Conservation (phyloP, 2,113 vertebrate species). For the Prionailurus bengalensis region DNA sequence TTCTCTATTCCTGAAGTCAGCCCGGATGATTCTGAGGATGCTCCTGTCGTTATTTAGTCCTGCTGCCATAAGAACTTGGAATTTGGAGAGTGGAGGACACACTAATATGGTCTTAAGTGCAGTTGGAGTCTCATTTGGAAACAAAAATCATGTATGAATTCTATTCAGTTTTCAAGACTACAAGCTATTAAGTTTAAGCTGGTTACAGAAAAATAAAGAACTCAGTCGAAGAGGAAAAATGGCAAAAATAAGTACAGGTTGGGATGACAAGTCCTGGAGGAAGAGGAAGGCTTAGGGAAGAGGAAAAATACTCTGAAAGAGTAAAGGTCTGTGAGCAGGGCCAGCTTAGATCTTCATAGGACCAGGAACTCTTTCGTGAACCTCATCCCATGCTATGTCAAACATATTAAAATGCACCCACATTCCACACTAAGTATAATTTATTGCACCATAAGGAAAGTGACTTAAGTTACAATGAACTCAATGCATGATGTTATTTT, state of each 20-base stretch:
- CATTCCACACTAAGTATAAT: neutral
- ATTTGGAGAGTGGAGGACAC: neutral
- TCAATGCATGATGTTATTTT: neutral
- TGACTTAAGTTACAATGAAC: neutral
- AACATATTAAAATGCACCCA: neutral
- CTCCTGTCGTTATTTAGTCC: neutral
- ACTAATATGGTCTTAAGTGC: neutral
- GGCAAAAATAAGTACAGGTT: neutral
- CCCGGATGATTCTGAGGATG: neutral
- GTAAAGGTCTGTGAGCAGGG: neutral
- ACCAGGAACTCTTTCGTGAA: neutral
- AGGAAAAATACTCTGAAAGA: neutral
- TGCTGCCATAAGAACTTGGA: neutral
- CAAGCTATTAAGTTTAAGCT: neutral
- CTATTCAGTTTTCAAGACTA: neutral
- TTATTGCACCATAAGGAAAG: neutral
- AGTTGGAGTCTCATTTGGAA: slow-evolving; percentile 13
- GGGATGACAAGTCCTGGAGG: neutral
- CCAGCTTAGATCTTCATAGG: neutral
- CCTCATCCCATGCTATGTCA: neutral
- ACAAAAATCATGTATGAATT: slow-evolving; percentile 52
- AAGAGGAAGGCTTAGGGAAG: neutral
- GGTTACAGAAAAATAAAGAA: neutral
- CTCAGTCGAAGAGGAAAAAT: neutral
- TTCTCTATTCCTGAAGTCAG: neutral